Evolutionary conservation across 1,140 invertebrate genomes (phyloP).

Genomic region (Stegodyphus mimosarum): DNA sequence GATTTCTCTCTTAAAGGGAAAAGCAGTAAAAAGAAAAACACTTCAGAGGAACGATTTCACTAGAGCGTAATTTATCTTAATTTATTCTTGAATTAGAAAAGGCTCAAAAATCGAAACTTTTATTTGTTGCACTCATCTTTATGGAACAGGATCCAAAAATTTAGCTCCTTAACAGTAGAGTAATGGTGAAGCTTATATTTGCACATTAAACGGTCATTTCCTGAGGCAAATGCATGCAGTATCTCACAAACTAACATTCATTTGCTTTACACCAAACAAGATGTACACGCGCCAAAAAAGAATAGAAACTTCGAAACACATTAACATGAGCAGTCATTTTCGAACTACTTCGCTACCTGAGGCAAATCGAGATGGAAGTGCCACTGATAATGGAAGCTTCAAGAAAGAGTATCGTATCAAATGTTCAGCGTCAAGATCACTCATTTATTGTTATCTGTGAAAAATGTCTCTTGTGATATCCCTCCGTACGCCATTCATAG

Average conservation of each 20-base stretch:
- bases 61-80: no score
- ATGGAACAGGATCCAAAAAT: no score
- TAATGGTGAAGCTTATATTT: neutral
- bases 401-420: conserved; percentile 22
- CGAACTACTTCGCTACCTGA: conserved; percentile 27
- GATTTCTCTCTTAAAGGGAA: no score
- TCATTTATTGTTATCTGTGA: conserved; percentile 46
- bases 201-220: conserved; percentile 15
- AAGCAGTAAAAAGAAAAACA: no score
- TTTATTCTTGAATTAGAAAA: no score
- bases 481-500: conserved; percentile 9
- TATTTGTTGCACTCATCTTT: no score
- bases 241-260: neutral
- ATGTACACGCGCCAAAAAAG: conserved; percentile 4
- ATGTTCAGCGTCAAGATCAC: conserved; percentile 39
- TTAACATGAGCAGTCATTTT: conserved; percentile 47
- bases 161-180: no score
- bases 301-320: conserved; percentile 25
- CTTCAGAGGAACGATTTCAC: no score
- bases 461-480: conserved; percentile 48
- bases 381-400: conserved; percentile 34
- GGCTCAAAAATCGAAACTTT: no score
- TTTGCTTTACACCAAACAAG: neutral
- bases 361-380: conserved; percentile 36
- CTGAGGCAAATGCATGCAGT: conserved; percentile 11